phyloP scores from a whole-genome alignment of 2,888 invertebrate genomes.

The Mythimna pallens region DNA sequence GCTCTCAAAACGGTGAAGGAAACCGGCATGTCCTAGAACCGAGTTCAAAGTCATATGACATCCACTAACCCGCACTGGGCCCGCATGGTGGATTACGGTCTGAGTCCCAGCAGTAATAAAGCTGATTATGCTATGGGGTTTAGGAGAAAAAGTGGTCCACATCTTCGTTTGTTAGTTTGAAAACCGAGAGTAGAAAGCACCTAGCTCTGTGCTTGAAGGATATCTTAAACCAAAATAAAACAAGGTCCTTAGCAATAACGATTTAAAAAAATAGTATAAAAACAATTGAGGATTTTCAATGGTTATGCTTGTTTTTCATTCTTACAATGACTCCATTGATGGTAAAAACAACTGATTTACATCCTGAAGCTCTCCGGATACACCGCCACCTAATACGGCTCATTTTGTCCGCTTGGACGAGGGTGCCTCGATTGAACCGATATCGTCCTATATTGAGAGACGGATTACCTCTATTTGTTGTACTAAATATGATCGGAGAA shows the following conservation, averaged over 20 bases:
- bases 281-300: neutral
- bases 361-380: neutral
- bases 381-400: constrained; percentile 25
- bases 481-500: constrained; percentile 1
- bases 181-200: neutral
- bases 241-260: neutral
- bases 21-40: no score
- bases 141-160: no score
- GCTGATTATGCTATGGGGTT: no score
- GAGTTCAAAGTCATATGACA: no score
- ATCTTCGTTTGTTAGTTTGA: neutral
- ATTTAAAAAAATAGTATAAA: neutral
- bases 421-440: constrained; percentile 20
- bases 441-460: constrained; percentile 20
- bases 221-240: neutral
- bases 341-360: constrained; percentile 17
- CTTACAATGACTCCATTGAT: neutral
- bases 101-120: no score
- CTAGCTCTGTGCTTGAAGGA: neutral
- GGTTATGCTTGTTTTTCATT: constrained; percentile 23
- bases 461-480: constrained; percentile 17
- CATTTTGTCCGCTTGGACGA: neutral
- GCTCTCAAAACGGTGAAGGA: no score
- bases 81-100: no score
- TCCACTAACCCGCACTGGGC: no score